Evolutionary conservation across 2,888 invertebrate species (phyloP).

Genomic region (Eristalis arbustorum): DNA sequence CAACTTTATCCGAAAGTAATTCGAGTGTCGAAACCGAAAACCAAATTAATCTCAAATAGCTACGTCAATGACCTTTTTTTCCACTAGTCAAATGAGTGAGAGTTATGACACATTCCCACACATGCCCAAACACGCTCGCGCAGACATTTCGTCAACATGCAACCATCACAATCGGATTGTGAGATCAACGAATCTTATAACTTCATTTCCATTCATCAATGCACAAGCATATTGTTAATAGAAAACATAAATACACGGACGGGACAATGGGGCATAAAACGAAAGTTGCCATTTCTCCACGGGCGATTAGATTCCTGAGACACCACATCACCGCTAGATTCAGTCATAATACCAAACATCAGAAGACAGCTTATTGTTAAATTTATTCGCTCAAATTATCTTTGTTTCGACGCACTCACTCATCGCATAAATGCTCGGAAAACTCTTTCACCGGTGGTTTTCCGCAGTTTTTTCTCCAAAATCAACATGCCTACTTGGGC

Average conservation of each 20-base stretch:
- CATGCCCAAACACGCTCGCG: background rate
- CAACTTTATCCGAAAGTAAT: slow-evolving; percentile 22
- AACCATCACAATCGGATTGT: slow-evolving; percentile 39
- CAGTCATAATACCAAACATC: slow-evolving; percentile 16
- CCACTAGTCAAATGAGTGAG: slow-evolving; percentile 45
- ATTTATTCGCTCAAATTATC: slow-evolving; percentile 23
- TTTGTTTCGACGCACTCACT: slow-evolving; percentile 20
- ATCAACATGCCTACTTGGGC: slow-evolving; percentile 28
- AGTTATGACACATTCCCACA: slow-evolving; percentile 44
- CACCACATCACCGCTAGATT: slow-evolving; percentile 20
- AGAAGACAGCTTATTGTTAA: slow-evolving; percentile 9
- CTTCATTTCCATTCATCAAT: slow-evolving; percentile 37
- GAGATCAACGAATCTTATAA: slow-evolving; percentile 42
- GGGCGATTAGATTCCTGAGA: slow-evolving; percentile 61
- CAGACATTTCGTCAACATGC: slow-evolving; percentile 29
- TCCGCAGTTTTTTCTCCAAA: slow-evolving; percentile 24
- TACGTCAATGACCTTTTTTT: slow-evolving; percentile 55
- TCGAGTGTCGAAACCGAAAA: slow-evolving; percentile 35
- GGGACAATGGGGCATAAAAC: slow-evolving; percentile 54
- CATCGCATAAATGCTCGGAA: background rate
- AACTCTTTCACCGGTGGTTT: background rate
- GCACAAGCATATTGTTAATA: slow-evolving; percentile 33
- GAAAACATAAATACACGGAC: slow-evolving; percentile 30
- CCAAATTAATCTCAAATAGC: slow-evolving; percentile 16
- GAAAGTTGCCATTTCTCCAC: slow-evolving; percentile 63